Evolutionary conservation across 2,797 vertebrate species (phyloP).

Genomic region (Acrocephalus scirpaceus): DNA sequence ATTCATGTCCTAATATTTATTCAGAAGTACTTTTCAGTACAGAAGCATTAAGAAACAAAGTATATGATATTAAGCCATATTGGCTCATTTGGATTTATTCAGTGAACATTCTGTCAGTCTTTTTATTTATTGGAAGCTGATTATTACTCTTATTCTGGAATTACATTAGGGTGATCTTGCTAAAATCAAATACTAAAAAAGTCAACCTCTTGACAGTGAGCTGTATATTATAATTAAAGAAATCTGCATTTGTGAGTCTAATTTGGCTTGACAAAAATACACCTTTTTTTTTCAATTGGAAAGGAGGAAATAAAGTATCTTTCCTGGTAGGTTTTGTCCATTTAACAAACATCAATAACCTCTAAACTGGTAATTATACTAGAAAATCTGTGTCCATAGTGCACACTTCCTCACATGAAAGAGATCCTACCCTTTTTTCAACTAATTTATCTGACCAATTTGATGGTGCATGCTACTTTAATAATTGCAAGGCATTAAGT

Average conservation of each 20-base stretch:
- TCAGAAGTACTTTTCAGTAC: background rate
- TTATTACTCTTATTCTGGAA: background rate
- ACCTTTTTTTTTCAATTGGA: background rate
- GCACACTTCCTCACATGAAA: background rate
- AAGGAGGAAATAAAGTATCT: background rate
- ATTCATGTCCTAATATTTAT: background rate
- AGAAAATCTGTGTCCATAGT: background rate
- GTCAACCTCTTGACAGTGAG: background rate
- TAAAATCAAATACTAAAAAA: background rate
- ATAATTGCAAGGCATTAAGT: slow-evolving; percentile 32
- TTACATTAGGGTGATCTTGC: background rate
- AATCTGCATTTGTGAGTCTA: background rate
- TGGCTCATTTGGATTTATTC: background rate
- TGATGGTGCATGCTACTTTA: background rate
- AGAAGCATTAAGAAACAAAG: background rate
- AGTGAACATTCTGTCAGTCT: background rate
- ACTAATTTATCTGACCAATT: background rate
- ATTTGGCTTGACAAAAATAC: background rate
- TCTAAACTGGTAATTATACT: background rate
- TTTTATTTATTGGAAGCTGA: background rate
- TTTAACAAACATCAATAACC: background rate
- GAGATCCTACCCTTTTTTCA: background rate
- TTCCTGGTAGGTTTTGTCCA: background rate
- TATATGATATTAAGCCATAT: background rate
- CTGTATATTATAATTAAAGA: background rate